phyloP scores from a whole-genome alignment of 2,888 invertebrate species.

The Taphrorychus bicolor region DNA sequence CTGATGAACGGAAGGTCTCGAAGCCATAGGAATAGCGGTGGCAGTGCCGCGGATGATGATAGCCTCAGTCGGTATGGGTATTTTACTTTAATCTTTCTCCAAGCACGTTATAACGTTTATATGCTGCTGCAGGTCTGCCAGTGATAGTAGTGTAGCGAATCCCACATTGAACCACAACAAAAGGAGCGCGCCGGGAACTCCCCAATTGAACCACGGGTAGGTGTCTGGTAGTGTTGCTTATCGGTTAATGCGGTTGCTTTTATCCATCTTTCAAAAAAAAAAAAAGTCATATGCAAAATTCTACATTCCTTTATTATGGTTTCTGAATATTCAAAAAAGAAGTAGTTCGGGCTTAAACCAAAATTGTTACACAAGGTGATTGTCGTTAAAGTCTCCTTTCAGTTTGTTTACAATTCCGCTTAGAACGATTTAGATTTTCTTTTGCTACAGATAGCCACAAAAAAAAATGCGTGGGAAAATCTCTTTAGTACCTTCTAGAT shows the following conservation, averaged over 20 bases:
- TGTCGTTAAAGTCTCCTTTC: too few relatives aligned
- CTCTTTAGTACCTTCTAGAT: too few relatives aligned
- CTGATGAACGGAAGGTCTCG: slow-evolving; percentile 54
- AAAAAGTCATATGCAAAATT: too few relatives aligned
- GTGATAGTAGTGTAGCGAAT: slow-evolving; percentile 86
- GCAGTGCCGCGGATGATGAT: slow-evolving; percentile 77
- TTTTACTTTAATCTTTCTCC: background rate
- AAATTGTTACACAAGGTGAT: too few relatives aligned
- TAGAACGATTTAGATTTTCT: too few relatives aligned
- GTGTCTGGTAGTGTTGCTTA: slow-evolving; percentile 39
- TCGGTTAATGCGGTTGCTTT: background rate
- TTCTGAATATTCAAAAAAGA: too few relatives aligned
- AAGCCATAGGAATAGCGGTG: slow-evolving; percentile 67
- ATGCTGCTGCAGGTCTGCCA: slow-evolving; percentile 72
- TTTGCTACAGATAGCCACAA: too few relatives aligned
- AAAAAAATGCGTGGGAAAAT: too few relatives aligned
- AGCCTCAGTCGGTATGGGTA: slow-evolving; percentile 79
- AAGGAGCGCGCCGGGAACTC: slow-evolving; percentile 70
- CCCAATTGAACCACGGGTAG: slow-evolving; percentile 71
- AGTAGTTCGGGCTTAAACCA: too few relatives aligned
- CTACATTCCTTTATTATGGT: too few relatives aligned
- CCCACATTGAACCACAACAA: slow-evolving; percentile 66
- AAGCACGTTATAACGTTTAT: background rate
- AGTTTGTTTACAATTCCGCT: too few relatives aligned
- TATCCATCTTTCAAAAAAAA: slow-evolving; percentile 8